Evolutionary conservation across 2,888 invertebrate species (phyloP).

Genomic region (Cheilosia grossa): DNA sequence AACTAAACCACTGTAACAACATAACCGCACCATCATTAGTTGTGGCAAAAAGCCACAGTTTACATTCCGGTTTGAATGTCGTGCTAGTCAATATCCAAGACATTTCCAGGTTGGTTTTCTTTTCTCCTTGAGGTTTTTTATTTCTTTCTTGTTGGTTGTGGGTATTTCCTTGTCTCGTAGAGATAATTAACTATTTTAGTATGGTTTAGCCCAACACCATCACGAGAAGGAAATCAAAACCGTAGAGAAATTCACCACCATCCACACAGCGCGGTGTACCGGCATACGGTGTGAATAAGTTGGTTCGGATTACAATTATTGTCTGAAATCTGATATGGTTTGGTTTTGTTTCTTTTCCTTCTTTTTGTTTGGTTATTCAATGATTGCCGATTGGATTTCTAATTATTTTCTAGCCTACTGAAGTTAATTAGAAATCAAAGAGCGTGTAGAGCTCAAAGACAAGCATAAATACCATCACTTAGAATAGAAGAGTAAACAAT

Average conservation of each 20-base stretch:
- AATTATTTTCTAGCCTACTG: constrained; percentile 36
- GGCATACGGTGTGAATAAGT: constrained; percentile 48
- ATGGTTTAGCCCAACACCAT: constrained; percentile 4
- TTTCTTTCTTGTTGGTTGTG: constrained; percentile 43
- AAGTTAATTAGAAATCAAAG: constrained; percentile 54
- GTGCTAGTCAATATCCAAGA: constrained; percentile 42
- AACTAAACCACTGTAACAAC: constrained; percentile 36
- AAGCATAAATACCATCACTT: neutral
- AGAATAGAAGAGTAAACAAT: constrained; percentile 1
- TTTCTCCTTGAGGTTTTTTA: constrained; percentile 42
- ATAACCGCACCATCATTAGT: constrained; percentile 38
- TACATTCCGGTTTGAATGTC: constrained; percentile 57
- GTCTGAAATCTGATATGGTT: constrained; percentile 49
- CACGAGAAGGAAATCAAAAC: constrained; percentile 46
- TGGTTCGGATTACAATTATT: constrained; percentile 59
- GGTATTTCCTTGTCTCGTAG: constrained; percentile 51
- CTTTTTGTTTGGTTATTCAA: constrained; percentile 28
- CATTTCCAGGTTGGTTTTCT: constrained; percentile 44
- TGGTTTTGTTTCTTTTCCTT: constrained; percentile 28
- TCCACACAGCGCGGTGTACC: too few species aligned
- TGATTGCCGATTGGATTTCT: constrained; percentile 45
- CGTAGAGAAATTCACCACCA: constrained; percentile 44
- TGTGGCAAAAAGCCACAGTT: constrained; percentile 55
- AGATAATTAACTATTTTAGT: constrained; percentile 62
- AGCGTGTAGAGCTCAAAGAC: constrained; percentile 12